Base-by-base conservation (phyloP, 2,888 invertebrate species). In the Julus scandinavius region DNA sequence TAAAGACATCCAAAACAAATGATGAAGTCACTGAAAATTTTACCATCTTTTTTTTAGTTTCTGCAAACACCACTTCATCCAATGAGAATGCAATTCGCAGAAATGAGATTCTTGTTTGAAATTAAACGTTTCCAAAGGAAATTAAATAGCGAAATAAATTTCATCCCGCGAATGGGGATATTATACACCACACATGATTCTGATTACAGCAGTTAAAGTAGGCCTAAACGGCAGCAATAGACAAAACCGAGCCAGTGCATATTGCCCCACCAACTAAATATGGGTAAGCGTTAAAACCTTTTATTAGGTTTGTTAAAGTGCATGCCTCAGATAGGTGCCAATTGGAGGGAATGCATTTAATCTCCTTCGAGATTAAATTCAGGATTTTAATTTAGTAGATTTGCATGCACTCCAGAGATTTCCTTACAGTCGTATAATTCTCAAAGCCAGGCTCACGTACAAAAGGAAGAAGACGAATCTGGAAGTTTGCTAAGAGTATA, bases 271-370 rank as follows among this genome's bases (percentile, higher is more conserved):
- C 29, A 29, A 63, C 58, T 58, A 58, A 58, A 17, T 58, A 58
- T 58, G 58, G 58, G 58, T 2, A 4, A n/a, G 17, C 63, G 13
- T 58, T 13, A 17, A 63, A 63, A 63, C 63, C 63, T 63, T 63
- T 63, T 63, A 63, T 63, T 63, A 20, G 63, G 63, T 63, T 63
- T 63, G 63, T 63, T 63, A 63, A 63, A 63, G 63, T 63, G 63
- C 63, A 63, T 29, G 63, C 58, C 58, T 63, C 63, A 63, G 63
- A 63, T 63, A 63, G 63, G 63, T 63, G 63, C 63, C 63, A 63
- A 63, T 63, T 63, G 63, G 63, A 63, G 63, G 20, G 63, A 63
- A 63, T 20, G 63, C 63, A 63, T 63, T 63, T 63, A 63, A 63
- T 63, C 63, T 63, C 63, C 63, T 63, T 63, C 20, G 63, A 63